Percentiles rank a stretch among this genome's conserved stretches.
These are phyloP conservation scores for Sebastes melanostomus DNA, from an alignment of 2,797 vertebrate species.

Conservation along the genomic window DNA sequence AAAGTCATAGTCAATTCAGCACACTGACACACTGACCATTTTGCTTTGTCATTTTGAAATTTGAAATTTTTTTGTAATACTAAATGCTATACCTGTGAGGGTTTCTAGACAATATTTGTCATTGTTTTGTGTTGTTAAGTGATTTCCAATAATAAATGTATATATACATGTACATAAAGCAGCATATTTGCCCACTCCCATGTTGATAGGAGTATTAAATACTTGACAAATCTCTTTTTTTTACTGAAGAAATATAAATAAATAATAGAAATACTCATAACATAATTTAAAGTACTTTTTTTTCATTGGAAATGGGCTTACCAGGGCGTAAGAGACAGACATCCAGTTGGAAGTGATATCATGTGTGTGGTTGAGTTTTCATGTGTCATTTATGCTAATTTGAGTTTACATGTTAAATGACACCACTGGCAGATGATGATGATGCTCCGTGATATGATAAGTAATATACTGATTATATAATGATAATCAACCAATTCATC, in stretches of 20 bases:
- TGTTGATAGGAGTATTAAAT: too few relatives aligned
- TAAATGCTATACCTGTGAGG: too few relatives aligned
- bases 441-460: slow-evolving; percentile 14
- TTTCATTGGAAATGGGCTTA: not conserved
- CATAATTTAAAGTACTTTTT: not conserved
- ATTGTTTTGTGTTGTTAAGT: too few relatives aligned
- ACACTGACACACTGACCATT: not conserved
- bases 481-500: slow-evolving; percentile 24
- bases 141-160: too few relatives aligned
- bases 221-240: not conserved
- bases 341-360: not conserved
- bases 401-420: not conserved
- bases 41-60: not conserved
- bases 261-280: not conserved
- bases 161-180: too few relatives aligned
- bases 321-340: not conserved
- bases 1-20: not conserved
- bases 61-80: too few relatives aligned
- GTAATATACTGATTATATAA: slow-evolving; percentile 39
- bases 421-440: slow-evolving; percentile 3
- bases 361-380: not conserved
- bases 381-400: slow-evolving; percentile 13
- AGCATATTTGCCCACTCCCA: too few relatives aligned
- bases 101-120: too few relatives aligned
- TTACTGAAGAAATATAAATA: not conserved